Evolutionary conservation across 1,140 invertebrate species (phyloP), one percentile per base, ranked within the genome.

Genomic region (Drosophila santomea): DNA sequence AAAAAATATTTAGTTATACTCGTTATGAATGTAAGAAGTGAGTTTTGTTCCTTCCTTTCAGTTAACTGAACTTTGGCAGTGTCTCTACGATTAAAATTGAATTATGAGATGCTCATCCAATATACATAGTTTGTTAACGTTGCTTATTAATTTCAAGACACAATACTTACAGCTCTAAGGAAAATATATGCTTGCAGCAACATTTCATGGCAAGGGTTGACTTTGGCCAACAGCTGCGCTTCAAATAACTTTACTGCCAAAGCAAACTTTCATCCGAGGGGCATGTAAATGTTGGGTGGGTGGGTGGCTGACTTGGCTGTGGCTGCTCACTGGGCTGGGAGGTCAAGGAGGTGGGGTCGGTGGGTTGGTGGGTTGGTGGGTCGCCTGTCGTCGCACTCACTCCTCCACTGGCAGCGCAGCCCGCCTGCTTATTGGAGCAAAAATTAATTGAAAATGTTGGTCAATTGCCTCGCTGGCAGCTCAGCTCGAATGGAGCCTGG

Each of bases 391-490:
- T 25, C 59, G 58, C 15, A 4, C 41, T 23, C 45, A 20, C 62
- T 50, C 41, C 45, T 47, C 39, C 59, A 36, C 32, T 47, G 47
- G 47, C 48, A 28, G 25, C 52, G 48, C 54, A 58, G 66, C 44
- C 68, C 69, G 86, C 62, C 80, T 88, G 85, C 78, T 90, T 90
- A 90, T 91, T 90, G 86, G 88, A 86, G 86, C 86, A 90, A 91
- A 78, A 88, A 91, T 91, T 90, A 91, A 90, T 90, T 91, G 86
- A 90, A 90, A 90, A 90, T 90, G 86, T 90, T 90, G 86, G 86
- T 90, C 86, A 90, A 90, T 90, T 90, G 80, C 82, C 88, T 76
- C 59, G 62, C 78, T 63, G 66, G 52, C 66, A 74, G 59, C 60
- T 28, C 36, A 71, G 59, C 60, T 28, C 28, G 23, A 17, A 12